Evolutionary conservation across 2,797 vertebrate species (phyloP).

Genomic region (Gallinago solitaria): DNA sequence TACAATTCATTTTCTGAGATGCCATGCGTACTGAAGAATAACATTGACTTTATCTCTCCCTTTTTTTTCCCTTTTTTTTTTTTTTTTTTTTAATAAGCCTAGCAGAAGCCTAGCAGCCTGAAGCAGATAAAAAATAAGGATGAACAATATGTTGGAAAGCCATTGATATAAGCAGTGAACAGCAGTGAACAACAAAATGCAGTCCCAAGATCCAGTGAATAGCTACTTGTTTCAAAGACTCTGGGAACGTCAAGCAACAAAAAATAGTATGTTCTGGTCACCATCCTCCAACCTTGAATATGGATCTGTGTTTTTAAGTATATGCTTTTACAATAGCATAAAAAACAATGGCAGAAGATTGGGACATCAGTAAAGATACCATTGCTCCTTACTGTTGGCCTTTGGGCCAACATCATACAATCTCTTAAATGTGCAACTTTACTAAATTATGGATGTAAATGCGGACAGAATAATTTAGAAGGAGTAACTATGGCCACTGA

Average conservation of each 20-base stretch:
- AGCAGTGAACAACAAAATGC: not conserved
- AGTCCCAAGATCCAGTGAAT: not conserved
- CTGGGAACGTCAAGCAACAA: not conserved
- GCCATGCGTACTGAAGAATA: conserved; percentile 39
- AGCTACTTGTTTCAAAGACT: not conserved
- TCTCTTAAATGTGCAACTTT: not conserved
- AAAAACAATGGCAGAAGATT: not conserved
- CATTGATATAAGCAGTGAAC: conserved; percentile 15
- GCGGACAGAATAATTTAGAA: not conserved
- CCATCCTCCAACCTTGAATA: not conserved
- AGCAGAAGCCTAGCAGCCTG: conserved; percentile 44
- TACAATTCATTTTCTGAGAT: conserved; percentile 64
- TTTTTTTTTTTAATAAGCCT: conserved; percentile 26
- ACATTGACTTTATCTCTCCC: conserved; percentile 46
- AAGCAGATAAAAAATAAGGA: conserved; percentile 61
- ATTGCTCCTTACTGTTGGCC: not conserved
- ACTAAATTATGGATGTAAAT: not conserved
- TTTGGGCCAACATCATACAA: not conserved
- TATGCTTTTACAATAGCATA: not conserved
- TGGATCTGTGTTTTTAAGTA: not conserved
- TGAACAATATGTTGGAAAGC: conserved; percentile 21
- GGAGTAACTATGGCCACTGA: not conserved
- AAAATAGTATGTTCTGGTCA: not conserved
- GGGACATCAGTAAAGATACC: not conserved
- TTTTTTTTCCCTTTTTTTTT: conserved; percentile 34